A percentile compares a stretch with the other conserved stretches of the same genome.
Conservation (phyloP, 2,888 invertebrate genomes). For the Suillia variegata region DNA sequence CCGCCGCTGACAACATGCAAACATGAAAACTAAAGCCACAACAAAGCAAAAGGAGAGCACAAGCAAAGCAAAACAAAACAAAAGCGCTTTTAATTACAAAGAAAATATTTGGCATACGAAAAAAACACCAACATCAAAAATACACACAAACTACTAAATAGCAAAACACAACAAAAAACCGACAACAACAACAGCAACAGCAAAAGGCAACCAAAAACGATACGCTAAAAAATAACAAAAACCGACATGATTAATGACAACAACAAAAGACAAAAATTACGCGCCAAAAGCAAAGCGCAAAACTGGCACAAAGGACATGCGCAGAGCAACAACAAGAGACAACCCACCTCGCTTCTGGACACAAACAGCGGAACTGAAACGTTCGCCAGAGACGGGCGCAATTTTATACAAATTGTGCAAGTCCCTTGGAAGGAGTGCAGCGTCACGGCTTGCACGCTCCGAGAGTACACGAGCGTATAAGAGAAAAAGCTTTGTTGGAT, state of each 20-base stretch:
- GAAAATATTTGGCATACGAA: too few species aligned
- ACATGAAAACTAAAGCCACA: background rate
- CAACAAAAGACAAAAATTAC: background rate
- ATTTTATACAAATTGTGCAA: background rate
- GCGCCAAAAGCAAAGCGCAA: background rate
- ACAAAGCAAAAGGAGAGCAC: background rate
- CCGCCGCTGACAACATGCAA: background rate
- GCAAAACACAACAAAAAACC: constrained; percentile 47
- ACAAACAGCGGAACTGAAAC: background rate
- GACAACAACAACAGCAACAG: constrained; percentile 30
- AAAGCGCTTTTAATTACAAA: too few species aligned
- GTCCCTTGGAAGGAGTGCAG: background rate
- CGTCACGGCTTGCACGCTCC: background rate
- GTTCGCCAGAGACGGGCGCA: background rate
- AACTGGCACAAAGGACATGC: too few species aligned
- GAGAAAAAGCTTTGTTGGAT: background rate
- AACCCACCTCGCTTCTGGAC: too few species aligned
- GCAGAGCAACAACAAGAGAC: too few species aligned
- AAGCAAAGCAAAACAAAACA: too few species aligned
- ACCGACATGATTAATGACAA: background rate
- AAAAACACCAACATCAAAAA: too few species aligned
- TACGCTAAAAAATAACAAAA: too few species aligned
- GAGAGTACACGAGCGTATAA: background rate
- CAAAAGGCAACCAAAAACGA: background rate
- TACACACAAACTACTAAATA: constrained; percentile 13